Conservation (phyloP, 1,140 invertebrate species). For the Chironomus striatipennis region DNA sequence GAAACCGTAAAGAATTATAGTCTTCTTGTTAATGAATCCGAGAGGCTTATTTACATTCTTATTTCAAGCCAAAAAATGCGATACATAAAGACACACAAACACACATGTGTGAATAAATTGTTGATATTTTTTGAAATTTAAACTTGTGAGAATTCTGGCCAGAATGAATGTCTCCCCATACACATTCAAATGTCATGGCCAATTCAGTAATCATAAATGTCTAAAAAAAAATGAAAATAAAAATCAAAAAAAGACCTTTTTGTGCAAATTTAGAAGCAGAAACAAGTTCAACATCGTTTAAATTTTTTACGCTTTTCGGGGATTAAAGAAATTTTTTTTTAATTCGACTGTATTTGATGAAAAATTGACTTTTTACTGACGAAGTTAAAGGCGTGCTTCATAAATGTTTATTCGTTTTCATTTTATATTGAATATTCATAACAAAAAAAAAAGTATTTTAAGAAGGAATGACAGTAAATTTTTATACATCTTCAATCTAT, state of each 20-base stretch:
- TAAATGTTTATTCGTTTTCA: not conserved
- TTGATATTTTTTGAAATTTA: too few species aligned
- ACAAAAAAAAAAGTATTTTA: too few species aligned
- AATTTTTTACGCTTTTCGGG: not conserved
- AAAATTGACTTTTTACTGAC: not conserved
- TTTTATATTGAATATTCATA: not conserved
- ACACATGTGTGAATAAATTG: too few species aligned
- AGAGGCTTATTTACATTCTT: too few species aligned
- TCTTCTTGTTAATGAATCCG: too few species aligned
- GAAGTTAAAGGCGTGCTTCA: not conserved
- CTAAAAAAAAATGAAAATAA: not conserved
- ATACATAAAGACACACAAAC: too few species aligned
- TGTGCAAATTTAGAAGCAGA: not conserved
- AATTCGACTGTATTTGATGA: not conserved
- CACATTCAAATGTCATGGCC: not conserved
- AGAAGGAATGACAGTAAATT: not conserved
- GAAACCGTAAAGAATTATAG: too few species aligned
- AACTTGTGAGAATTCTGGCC: too few species aligned
- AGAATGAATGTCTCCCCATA: too few species aligned
- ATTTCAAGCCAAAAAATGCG: too few species aligned
- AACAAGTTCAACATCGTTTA: conserved; percentile 7
- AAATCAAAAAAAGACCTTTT: not conserved
- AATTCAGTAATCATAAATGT: not conserved
- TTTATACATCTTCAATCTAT: too few species aligned
- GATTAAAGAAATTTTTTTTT: not conserved